Evolutionary conservation across 2,888 invertebrate species (phyloP), one percentile per base, ranked within the genome.

Genomic region (Xestia ashworthii): DNA sequence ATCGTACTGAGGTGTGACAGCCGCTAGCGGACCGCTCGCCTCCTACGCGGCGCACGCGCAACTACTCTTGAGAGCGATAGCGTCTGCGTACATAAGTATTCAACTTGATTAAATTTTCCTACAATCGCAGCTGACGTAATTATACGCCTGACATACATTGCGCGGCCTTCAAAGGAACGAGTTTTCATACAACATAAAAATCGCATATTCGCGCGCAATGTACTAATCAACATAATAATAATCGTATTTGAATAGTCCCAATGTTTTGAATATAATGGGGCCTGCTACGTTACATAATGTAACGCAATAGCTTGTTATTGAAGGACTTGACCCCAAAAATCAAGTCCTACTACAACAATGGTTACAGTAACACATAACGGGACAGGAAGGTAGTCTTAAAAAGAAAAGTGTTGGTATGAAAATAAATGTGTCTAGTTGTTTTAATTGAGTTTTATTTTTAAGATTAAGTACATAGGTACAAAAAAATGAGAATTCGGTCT

Each of bases 21-120:
- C 76, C 69, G 81, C 85, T 83, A 84, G 82, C 87, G 81, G 82
- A 85, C 76, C 84, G 88, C 83, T 88, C 90, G 87, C 85, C 82
- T 86, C 86, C 79, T 83, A 86, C 86, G 94, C 93, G 93, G 94
- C 95, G 95, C 94, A 93, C 94, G 95, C 96, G 96, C 96, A 95
- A 96, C 96, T 96, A 92, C 85, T 82, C 71, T 82, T 74, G 69
- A 72, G 65, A 73, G 75, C 84, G 87, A 85, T 84, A 88, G 77
- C 74, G 87, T 83, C 81, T 84, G 76, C 72, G 81, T 78, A 75
- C 80, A 41, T 73, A 78, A 53, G 80, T 76, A 76, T 72, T 71
- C 67, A 50, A 77, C 76, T 53, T 76, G 78, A 83, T 82, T 81
- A 79, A 46, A 83, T 76, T 75, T 80, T 75, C 73, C 58, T 69